Evolutionary conservation across 2,888 invertebrate species (phyloP), one percentile per base, ranked within the genome.

Genomic region (Macaria notata): DNA sequence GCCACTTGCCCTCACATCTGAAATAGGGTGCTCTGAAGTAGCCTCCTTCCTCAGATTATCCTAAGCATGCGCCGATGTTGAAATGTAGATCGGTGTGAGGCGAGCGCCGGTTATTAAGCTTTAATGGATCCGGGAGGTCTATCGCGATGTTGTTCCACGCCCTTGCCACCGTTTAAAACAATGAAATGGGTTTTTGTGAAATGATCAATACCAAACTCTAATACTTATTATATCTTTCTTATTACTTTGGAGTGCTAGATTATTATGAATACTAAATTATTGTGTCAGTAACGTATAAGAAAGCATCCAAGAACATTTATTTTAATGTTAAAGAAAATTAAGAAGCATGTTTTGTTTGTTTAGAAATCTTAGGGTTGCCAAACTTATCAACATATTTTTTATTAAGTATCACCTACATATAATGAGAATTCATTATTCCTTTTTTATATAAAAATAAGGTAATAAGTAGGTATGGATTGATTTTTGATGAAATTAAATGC

Each of bases 21-120:
- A 79, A 82, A 79, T 79, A 77, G 79, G 80, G 75, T 73, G 68
- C 72, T 79, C 70, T 73, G 71, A 78, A 81, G 83, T 79, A 78
- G 75, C 77, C 74, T 78, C 71, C 79, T 79, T 81, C 81, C 79
- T 81, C 75, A 77, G 78, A 81, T 83, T 81, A 81, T 78, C 78
- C 72, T 71, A 70, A 77, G 78, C 65, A 78, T 75, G 73, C 72
- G 72, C 72, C 75, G 64, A 76, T 75, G 75, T 67, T 66, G 71
- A 76, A 80, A 75, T 81, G 81, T 76, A 72, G 68, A 81, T 72
- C 71, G 75, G 73, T 75, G 72, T 71, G 72, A 75, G 72, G 73
- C 71, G 70, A 73, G 75, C 60, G 75, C 67, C 73, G 71, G 70
- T 79, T 83, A 83, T 79, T 76, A 78, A 73, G 76, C 71, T 66